phyloP scores from a whole-genome alignment of 2,888 invertebrate genomes.

The Abscondita cerata region DNA sequence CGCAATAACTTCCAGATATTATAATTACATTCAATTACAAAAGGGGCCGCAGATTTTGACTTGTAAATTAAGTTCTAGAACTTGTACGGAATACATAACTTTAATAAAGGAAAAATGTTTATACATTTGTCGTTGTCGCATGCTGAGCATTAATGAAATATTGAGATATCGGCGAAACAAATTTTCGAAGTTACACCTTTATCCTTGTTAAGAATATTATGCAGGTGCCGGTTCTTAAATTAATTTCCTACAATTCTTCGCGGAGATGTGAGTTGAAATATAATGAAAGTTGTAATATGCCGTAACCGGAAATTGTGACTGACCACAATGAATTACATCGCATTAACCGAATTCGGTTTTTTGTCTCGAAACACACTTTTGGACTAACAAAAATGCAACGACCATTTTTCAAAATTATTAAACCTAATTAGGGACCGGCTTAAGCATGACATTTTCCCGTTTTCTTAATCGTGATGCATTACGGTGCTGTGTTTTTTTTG shows the following conservation, averaged over 20 bases:
- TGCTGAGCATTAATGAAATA: background rate
- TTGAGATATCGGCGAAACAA: slow-evolving; percentile 8
- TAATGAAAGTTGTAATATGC: slow-evolving; percentile 44
- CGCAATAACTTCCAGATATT: slow-evolving; percentile 43
- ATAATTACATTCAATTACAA: slow-evolving; percentile 37
- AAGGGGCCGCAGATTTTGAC: slow-evolving; percentile 36
- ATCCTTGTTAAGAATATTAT: slow-evolving; percentile 7
- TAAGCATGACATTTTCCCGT: no score
- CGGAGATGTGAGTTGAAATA: slow-evolving; percentile 47
- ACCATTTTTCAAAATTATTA: no score
- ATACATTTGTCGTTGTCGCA: slow-evolving; percentile 12
- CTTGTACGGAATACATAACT: slow-evolving; percentile 34
- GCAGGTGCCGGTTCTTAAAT: slow-evolving; percentile 18
- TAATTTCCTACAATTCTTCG: slow-evolving; percentile 29
- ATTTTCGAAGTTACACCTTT: slow-evolving; percentile 8
- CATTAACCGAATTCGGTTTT: background rate
- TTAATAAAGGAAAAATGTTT: slow-evolving; percentile 24
- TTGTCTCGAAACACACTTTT: no score
- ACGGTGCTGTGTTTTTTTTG: no score
- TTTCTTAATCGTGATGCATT: no score
- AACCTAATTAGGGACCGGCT: no score
- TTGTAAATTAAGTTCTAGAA: slow-evolving; percentile 35
- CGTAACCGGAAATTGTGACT: slow-evolving; percentile 43
- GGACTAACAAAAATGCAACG: no score
- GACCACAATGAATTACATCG: slow-evolving; percentile 34